A percentile compares a stretch with the other conserved stretches of the same genome.
phyloP scores from a whole-genome alignment of 2,797 vertebrate genomes.

The Sebastes iracundus region DNA sequence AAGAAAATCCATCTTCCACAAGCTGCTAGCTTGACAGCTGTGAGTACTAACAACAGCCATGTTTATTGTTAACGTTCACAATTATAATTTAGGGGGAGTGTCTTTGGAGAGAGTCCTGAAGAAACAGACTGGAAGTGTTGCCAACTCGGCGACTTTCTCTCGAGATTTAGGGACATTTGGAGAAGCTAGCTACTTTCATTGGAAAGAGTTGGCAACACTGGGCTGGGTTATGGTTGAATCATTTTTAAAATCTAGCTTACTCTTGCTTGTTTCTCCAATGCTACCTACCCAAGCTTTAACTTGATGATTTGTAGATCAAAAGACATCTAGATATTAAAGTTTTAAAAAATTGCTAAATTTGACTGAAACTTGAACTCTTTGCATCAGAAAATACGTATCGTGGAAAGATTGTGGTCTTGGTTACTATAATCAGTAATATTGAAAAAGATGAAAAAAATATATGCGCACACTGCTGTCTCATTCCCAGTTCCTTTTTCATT shows the following conservation, averaged over 20 bases:
- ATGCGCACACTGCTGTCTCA: neutral
- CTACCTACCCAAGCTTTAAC: neutral
- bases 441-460: neutral
- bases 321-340: neutral
- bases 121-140: too few relatives aligned
- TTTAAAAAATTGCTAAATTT: neutral
- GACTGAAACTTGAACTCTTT: neutral
- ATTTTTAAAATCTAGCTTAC: neutral
- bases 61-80: too few relatives aligned
- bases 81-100: too few relatives aligned
- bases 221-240: neutral
- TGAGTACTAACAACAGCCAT: too few relatives aligned
- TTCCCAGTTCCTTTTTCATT: too few relatives aligned
- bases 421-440: neutral
- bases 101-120: too few relatives aligned
- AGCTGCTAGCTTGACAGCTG: too few relatives aligned
- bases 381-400: neutral
- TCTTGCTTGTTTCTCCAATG: neutral
- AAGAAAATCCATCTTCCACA: too few relatives aligned
- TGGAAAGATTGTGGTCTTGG: neutral
- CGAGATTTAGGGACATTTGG: too few relatives aligned
- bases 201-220: neutral
- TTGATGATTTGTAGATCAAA: neutral
- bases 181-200: too few relatives aligned
- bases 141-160: too few relatives aligned